phyloP scores from a whole-genome alignment of 2,113 vertebrate genomes.

The Saimiri boliviensis region DNA sequence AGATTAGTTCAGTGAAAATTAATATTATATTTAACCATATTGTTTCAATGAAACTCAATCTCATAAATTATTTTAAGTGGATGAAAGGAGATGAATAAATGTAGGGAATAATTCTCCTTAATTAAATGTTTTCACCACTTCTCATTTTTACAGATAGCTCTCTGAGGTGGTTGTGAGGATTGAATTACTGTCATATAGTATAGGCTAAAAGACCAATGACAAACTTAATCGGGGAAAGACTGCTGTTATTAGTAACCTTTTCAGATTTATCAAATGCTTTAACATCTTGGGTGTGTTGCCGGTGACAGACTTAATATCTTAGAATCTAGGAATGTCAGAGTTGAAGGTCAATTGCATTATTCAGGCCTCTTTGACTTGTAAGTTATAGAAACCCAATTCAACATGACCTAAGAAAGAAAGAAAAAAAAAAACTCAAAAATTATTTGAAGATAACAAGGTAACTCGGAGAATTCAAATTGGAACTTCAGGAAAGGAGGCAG shows the following conservation, averaged over 20 bases:
- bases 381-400: background rate
- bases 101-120: conserved; percentile 10
- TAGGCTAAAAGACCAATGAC: background rate
- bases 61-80: conserved; percentile 23
- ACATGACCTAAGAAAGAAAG: background rate
- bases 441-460: background rate
- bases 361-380: background rate
- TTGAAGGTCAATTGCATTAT: background rate
- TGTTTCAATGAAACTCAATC: background rate
- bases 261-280: conserved; percentile 28
- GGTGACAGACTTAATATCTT: background rate
- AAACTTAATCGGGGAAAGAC: background rate
- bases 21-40: conserved; percentile 9
- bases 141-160: background rate
- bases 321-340: background rate
- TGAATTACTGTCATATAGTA: background rate
- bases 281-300: background rate
- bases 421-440: background rate
- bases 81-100: conserved; percentile 25
- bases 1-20: background rate
- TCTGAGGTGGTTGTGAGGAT: background rate
- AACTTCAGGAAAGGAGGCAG: background rate
- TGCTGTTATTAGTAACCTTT: background rate
- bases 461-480: background rate
- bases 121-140: background rate